A percentile compares a stretch with the other conserved stretches of the same genome.
Evolutionary conservation across 2,797 vertebrate species (phyloP).

Genomic region (Spizella passerina): DNA sequence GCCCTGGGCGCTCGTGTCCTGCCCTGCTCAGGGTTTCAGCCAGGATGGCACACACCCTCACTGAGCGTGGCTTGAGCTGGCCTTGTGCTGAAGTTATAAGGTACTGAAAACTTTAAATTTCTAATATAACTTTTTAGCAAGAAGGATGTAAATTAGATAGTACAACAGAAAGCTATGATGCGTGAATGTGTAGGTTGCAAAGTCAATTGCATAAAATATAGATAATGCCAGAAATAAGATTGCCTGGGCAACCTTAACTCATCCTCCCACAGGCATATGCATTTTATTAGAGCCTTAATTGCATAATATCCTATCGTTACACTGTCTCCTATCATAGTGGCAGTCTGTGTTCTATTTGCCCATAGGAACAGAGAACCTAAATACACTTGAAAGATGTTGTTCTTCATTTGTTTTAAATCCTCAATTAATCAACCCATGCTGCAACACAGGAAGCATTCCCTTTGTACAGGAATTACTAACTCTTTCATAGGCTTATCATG

Average conservation of each 20-base stretch:
- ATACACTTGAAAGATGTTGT: not conserved
- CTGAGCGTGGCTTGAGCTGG: not conserved
- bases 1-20: not conserved
- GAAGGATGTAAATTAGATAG: not conserved
- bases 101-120: not conserved
- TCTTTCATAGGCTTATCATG: not conserved
- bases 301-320: not conserved
- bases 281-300: constrained; percentile 24
- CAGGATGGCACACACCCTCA: not conserved
- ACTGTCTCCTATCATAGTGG: not conserved
- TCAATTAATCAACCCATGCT: not conserved
- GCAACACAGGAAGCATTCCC: not conserved
- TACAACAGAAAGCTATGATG: not conserved
- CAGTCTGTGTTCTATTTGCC: not conserved
- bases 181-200: constrained; percentile 1
- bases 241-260: constrained; percentile 40
- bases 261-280: constrained; percentile 12
- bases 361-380: not conserved
- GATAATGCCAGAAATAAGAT: constrained; percentile 49
- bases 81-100: not conserved
- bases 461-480: not conserved
- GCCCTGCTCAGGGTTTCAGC: not conserved
- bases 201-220: constrained; percentile 20
- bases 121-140: not conserved
- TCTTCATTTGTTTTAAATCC: not conserved